phyloP scores from a whole-genome alignment of 2,113 vertebrate species.

The Sminthopsis crassicaudata region DNA sequence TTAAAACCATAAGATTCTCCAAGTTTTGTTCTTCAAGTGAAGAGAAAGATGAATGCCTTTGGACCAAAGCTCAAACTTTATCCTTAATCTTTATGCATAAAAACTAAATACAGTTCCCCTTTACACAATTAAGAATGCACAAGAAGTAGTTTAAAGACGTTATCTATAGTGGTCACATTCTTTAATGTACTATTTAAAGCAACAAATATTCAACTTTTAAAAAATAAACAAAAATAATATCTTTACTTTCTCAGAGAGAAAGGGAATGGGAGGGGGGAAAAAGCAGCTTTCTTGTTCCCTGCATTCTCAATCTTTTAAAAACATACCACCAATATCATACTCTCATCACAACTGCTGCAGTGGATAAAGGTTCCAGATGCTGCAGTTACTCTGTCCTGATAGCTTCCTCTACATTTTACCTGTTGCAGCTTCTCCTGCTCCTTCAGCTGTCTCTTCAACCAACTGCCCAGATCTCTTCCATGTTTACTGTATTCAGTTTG shows the following conservation, averaged over 20 bases:
- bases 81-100: neutral
- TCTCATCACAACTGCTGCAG: neutral
- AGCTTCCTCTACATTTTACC: neutral
- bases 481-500: neutral
- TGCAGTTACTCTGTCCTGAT: neutral
- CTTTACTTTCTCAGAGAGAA: neutral
- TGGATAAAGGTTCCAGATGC: neutral
- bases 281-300: neutral
- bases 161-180: neutral
- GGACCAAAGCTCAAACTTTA: neutral
- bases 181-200: neutral
- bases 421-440: neutral
- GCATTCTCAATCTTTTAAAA: neutral
- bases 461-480: neutral
- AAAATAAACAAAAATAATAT: neutral
- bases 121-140: neutral
- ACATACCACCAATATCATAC: neutral
- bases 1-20: neutral
- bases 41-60: neutral
- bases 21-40: neutral
- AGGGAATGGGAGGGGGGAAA: neutral
- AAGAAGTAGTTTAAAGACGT: neutral
- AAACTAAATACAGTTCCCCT: neutral
- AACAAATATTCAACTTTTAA: neutral
- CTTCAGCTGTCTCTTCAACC: neutral